These are phyloP conservation scores for Synanceia verrucosa DNA, from an alignment of 2,797 vertebrate species.

Conservation along the genomic window DNA sequence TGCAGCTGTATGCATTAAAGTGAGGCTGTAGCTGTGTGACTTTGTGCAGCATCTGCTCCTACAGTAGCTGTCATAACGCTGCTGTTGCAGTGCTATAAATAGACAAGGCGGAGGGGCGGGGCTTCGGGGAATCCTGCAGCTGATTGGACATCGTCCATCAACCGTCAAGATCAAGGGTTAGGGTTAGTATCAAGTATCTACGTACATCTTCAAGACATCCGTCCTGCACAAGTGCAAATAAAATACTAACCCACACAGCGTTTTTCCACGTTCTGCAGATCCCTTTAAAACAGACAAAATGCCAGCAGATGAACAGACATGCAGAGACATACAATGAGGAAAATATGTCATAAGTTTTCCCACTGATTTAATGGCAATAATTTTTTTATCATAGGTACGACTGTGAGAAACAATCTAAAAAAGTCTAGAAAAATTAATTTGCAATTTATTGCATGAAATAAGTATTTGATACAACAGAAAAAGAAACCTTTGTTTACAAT, in stretches of 20 bases:
- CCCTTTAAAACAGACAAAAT: conserved; percentile 8
- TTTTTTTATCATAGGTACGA: too few species aligned
- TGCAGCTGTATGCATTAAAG: not conserved
- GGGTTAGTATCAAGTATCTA: too few species aligned
- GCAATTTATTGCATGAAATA: too few species aligned
- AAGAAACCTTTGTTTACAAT: too few species aligned
- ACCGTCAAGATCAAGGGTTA: not conserved
- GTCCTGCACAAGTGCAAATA: not conserved
- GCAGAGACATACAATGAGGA: not conserved
- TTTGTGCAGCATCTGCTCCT: conserved; percentile 6
- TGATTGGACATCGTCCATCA: conserved; percentile 41
- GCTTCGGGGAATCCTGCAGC: conserved; percentile 23
- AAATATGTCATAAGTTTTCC: too few species aligned
- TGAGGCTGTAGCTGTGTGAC: not conserved
- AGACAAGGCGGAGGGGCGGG: conserved; percentile 51
- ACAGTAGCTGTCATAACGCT: conserved; percentile 43
- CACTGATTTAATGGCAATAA: too few species aligned
- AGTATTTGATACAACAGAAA: too few species aligned
- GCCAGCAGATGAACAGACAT: not conserved
- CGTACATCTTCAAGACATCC: not conserved
- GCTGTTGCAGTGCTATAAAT: conserved; percentile 62
- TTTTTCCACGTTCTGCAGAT: too few species aligned
- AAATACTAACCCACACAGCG: too few species aligned
- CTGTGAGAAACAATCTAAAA: too few species aligned
- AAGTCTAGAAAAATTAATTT: too few species aligned